Evolutionary conservation across 2,888 invertebrate genomes (phyloP).

Genomic region (Neoitamus cyanurus): DNA sequence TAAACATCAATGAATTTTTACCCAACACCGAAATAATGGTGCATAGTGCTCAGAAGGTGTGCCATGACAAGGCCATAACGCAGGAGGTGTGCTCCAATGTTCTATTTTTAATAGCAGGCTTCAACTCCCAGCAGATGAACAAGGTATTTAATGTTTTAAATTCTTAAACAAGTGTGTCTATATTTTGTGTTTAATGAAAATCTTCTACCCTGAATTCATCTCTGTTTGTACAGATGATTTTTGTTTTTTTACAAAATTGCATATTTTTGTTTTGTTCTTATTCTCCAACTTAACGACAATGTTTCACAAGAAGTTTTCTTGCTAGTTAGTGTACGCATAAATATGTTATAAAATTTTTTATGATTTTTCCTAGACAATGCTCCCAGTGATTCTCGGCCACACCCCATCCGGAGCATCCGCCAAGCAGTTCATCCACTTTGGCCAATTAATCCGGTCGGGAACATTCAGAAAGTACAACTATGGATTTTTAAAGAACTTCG

Average conservation of each 20-base stretch:
- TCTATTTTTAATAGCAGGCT: constrained; percentile 73
- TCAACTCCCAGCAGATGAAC: constrained; percentile 71
- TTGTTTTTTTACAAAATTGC: too few species aligned
- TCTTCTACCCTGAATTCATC: too few species aligned
- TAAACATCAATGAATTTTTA: constrained; percentile 68
- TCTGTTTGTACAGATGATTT: too few species aligned
- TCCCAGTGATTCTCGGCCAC: constrained; percentile 72
- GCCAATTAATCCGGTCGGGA: constrained; percentile 62
- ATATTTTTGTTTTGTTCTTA: too few species aligned
- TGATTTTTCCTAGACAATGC: constrained; percentile 66
- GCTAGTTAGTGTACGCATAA: too few species aligned
- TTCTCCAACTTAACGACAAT: too few species aligned
- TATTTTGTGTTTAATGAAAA: too few species aligned
- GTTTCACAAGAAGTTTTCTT: too few species aligned
- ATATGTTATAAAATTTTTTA: too few species aligned
- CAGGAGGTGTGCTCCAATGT: constrained; percentile 71
- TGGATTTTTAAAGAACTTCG: constrained; percentile 64
- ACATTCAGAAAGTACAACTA: constrained; percentile 67
- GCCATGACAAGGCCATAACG: constrained; percentile 67
- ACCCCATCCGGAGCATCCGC: constrained; percentile 70
- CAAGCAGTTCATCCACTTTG: constrained; percentile 68
- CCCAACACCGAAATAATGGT: constrained; percentile 67
- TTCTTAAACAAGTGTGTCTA: too few species aligned
- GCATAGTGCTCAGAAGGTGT: constrained; percentile 64
- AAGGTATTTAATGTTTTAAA: constrained; percentile 63